These are phyloP conservation scores for Isoperla grammatica DNA, from an alignment of 2,888 invertebrate species.

Conservation along the genomic window DNA sequence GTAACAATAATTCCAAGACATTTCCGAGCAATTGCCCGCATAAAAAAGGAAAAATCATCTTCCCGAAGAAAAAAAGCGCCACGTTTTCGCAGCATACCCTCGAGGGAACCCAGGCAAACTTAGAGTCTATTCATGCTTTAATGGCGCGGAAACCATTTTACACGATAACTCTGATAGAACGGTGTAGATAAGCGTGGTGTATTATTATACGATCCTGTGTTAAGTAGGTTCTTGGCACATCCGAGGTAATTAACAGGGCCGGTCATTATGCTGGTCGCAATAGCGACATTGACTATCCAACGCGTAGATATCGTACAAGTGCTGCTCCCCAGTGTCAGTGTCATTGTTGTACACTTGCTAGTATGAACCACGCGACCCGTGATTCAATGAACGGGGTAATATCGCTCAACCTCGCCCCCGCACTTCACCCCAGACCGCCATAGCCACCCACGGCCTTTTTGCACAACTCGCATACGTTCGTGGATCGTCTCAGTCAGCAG, in stretches of 20 bases:
- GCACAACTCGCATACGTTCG: too few relatives aligned
- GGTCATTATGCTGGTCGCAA: not conserved
- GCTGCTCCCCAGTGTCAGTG: not conserved
- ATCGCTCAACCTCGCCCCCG: not conserved
- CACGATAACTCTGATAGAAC: too few relatives aligned
- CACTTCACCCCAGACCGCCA: not conserved
- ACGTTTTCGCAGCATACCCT: too few relatives aligned
- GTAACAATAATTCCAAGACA: constrained; percentile 17
- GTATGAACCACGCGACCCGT: not conserved
- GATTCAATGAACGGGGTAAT: constrained; percentile 3
- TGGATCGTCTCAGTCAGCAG: too few relatives aligned
- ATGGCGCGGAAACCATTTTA: too few relatives aligned
- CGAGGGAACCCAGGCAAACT: too few relatives aligned
- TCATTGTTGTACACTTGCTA: constrained; percentile 3
- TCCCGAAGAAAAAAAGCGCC: constrained; percentile 6
- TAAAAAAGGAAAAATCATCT: not conserved
- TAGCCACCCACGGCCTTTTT: too few relatives aligned
- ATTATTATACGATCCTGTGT: too few relatives aligned
- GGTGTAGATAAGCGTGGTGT: too few relatives aligned
- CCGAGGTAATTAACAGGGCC: not conserved
- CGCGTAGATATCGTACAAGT: not conserved
- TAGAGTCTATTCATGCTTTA: too few relatives aligned
- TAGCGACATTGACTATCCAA: too few relatives aligned
- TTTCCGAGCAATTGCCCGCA: constrained; percentile 15
- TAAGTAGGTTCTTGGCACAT: constrained; percentile 3